Conservation (phyloP, 2,888 invertebrate species). For the Neocrepidodera transversa region DNA sequence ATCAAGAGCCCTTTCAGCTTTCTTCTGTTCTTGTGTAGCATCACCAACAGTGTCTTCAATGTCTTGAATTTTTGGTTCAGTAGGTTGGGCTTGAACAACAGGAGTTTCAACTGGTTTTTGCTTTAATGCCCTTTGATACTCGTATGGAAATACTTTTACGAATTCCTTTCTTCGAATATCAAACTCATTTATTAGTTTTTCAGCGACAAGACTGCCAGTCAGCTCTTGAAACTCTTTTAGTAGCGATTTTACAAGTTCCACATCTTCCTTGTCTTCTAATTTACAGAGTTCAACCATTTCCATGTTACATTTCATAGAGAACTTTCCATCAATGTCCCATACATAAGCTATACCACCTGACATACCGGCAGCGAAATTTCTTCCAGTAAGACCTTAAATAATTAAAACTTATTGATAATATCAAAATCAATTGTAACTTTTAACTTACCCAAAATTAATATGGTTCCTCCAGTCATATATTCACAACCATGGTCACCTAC, state of each 20-base stretch:
- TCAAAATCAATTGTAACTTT: conserved; percentile 1
- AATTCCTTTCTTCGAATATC: conserved; percentile 83
- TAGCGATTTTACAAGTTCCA: conserved; percentile 75
- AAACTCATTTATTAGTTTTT: conserved; percentile 75
- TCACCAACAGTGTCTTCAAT: conserved; percentile 91
- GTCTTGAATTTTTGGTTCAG: conserved; percentile 65
- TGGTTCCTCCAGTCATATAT: conserved; percentile 97
- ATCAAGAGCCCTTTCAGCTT: conserved; percentile 81
- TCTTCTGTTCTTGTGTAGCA: conserved; percentile 77
- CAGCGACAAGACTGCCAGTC: conserved; percentile 83
- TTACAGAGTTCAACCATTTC: conserved; percentile 93
- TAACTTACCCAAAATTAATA: conserved; percentile 74
- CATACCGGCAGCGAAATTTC: conserved; percentile 99
- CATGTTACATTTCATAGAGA: conserved; percentile 88
- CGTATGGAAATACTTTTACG: conserved; percentile 95
- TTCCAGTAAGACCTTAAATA: conserved; percentile 81
- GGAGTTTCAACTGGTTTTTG: conserved; percentile 62
- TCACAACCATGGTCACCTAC: conserved; percentile 99
- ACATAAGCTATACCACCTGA: conserved; percentile 94
- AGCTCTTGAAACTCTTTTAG: conserved; percentile 85
- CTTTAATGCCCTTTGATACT: conserved; percentile 90
- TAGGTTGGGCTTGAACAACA: conserved; percentile 43
- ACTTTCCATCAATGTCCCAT: conserved; percentile 86
- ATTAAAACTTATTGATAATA: neutral
- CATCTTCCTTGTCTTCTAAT: conserved; percentile 79